phyloP scores from a whole-genome alignment of 2,888 invertebrate species.

The Drosophila merina region DNA sequence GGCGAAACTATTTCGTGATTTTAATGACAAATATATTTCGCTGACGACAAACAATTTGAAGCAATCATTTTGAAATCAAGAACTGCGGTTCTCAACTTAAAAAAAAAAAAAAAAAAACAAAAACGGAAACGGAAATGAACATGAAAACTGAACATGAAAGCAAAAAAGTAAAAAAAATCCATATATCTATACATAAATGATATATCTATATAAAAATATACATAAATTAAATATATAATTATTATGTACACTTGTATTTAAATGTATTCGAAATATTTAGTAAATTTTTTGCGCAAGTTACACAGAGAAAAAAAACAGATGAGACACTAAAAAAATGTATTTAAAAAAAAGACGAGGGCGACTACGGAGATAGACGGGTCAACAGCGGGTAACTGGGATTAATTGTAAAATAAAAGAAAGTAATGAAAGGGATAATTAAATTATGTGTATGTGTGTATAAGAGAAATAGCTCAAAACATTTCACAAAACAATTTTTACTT shows the following conservation, averaged over 20 bases:
- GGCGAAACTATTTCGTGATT: conserved; percentile 83
- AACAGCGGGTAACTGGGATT: conserved; percentile 68
- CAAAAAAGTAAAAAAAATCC: conserved; percentile 13
- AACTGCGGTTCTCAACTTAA: conserved; percentile 42
- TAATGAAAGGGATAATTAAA: conserved; percentile 41
- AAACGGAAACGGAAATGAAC: conserved; percentile 3
- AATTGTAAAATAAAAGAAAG: conserved; percentile 52
- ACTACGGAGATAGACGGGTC: conserved; percentile 55
- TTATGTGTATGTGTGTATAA: conserved; percentile 66
- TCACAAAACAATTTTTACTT: conserved; percentile 70
- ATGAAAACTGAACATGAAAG: not conserved
- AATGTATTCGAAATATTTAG: conserved; percentile 81
- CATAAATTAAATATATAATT: conserved; percentile 75
- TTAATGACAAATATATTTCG: conserved; percentile 82
- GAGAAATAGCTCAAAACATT: conserved; percentile 67
- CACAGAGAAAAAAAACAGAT: conserved; percentile 46
- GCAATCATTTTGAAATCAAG: conserved; percentile 82
- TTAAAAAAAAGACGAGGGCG: conserved; percentile 26
- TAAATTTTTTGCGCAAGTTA: conserved; percentile 81
- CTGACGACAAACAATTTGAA: conserved; percentile 82
- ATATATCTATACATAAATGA: conserved; percentile 71
- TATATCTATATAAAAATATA: conserved; percentile 68
- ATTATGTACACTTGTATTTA: conserved; percentile 80
- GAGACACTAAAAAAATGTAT: conserved; percentile 3
- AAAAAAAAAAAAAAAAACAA: conserved; percentile 25